These are phyloP conservation scores for Allobates femoralis DNA, from an alignment of 2,797 vertebrate species.

Conservation along the genomic window DNA sequence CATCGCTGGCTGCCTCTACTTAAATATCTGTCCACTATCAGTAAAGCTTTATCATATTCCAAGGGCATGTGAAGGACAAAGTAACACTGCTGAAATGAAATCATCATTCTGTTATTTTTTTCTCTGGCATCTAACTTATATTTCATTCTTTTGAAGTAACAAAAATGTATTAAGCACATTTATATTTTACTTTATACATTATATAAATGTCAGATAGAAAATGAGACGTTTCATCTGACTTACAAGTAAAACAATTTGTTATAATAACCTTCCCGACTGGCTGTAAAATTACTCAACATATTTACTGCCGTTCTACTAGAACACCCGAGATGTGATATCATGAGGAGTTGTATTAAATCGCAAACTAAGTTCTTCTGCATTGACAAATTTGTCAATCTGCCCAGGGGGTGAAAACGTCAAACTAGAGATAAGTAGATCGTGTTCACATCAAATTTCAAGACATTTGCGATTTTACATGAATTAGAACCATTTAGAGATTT, in stretches of 20 bases:
- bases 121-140: background rate
- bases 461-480: no score
- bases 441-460: no score
- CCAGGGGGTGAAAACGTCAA: no score
- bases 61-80: constrained; percentile 46
- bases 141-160: background rate
- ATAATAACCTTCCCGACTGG: background rate
- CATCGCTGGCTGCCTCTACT: constrained; percentile 21
- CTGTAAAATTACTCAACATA: background rate
- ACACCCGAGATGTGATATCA: background rate
- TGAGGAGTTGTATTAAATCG: background rate
- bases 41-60: constrained; percentile 39
- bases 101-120: background rate
- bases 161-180: background rate
- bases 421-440: no score
- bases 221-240: background rate
- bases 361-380: no score
- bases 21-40: constrained; percentile 41
- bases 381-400: no score
- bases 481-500: no score
- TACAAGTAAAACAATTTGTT: background rate
- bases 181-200: background rate
- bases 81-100: constrained; percentile 22
- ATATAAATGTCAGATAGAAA: constrained; percentile 10
- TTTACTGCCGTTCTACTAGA: background rate